phyloP scores from a whole-genome alignment of 2,888 invertebrate species.

The Taenaris catops region DNA sequence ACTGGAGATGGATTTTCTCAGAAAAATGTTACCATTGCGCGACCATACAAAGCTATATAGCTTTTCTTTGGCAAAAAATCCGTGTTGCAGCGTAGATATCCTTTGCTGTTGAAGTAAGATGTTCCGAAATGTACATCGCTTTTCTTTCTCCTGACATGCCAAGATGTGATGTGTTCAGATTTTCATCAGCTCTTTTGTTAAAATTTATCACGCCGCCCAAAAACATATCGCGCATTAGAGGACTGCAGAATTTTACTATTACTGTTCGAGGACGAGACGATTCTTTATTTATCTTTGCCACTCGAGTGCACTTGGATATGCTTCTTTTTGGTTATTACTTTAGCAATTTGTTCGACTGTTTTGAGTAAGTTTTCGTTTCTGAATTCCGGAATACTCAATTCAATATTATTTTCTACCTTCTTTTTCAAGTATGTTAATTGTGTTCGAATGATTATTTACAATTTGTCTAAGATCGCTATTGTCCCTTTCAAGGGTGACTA shows the following conservation, averaged over 20 bases:
- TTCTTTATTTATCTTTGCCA: neutral
- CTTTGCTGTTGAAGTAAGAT: neutral
- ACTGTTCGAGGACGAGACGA: neutral
- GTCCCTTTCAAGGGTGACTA: neutral
- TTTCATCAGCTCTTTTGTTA: neutral
- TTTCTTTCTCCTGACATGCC: too few species aligned
- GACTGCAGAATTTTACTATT: neutral
- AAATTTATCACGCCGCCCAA: neutral
- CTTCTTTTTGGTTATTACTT: neutral
- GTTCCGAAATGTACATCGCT: too few species aligned
- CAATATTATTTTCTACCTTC: neutral
- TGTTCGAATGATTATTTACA: neutral
- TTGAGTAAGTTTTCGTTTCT: neutral
- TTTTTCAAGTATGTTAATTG: neutral
- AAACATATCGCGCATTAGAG: neutral
- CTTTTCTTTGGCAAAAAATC: neutral
- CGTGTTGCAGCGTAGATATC: constrained; percentile 2
- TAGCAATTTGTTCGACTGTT: constrained; percentile 1
- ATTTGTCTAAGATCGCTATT: constrained; percentile 4
- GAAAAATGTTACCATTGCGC: neutral
- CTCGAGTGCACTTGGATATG: neutral
- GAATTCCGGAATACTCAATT: neutral
- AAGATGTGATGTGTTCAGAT: too few species aligned
- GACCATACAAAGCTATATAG: neutral
- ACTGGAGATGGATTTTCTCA: neutral